Evolutionary conservation across 2,888 invertebrate genomes (phyloP), one percentile per base, ranked within the genome.

Genomic region (Hypsopygia costalis): DNA sequence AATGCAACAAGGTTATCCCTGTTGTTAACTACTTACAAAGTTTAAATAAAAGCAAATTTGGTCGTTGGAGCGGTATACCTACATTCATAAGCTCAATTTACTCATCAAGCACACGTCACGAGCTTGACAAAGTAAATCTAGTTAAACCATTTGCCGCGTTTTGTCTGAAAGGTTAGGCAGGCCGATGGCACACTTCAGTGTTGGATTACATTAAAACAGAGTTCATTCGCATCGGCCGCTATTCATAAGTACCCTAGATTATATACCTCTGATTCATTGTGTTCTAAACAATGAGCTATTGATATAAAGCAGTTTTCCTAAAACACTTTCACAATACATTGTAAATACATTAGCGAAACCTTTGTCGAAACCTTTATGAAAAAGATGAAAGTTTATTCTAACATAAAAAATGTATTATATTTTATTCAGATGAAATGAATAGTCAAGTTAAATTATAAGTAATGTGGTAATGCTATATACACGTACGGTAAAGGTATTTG

Each of bases 141-240:
- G 42, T 46, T 71, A 62, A 58, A 52, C 57, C 54, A 52, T 58
- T 61, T 58, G 48, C 51, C 47, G 36, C 35, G 66, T 77, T 80
- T 80, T 77, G 75, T 81, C 58, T 62, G 62, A 76, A 75, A 81
- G 86, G 85, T 83, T 76, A 81, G 72, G 49, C 68, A 58, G 83
- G 82, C 73, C 83, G 70, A 79, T 67, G 85, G 76, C 86, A 86
- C 66, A 83, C 59, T 81, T 83, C 47, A 67, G 69, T 70, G 65
- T 77, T 78, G 69, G 75, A 71, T 83, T 83, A 80, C 81, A 85
- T 80, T 81, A 76, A 75, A 79, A 69, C 62, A 36, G 77, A 82
- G 87, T 86, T 87, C 87, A 81, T 86, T 86, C 81, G 86, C 87
- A 71, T 74, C 73, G 73, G 55, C 68, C 69, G 68, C 76, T 80